Evolutionary conservation across 2,797 vertebrate species (phyloP), one percentile per base, ranked within the genome.

Genomic region (Artibeus jamaicensis): DNA sequence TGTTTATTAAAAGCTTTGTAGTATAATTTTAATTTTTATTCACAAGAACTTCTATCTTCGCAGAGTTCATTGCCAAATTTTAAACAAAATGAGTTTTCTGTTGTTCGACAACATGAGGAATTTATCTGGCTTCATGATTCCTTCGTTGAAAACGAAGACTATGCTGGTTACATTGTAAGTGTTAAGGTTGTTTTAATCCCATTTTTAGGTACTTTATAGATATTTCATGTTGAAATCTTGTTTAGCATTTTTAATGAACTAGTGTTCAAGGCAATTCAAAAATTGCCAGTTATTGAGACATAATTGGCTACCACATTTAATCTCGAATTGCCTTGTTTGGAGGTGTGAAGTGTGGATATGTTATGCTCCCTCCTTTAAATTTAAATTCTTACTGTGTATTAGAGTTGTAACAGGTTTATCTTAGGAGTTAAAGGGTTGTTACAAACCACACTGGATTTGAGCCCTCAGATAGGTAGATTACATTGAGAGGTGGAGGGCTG

Each of bases 121-220:
- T 99, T 99, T 97, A 99, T 99, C 98, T 99, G 99, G 99, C 99
- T 99, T 96, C 99, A 99, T 46, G 99, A 99, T 98, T 99, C 99
- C 50, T 99, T 99, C 34, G 99, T 99, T 95, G 99, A 99, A 98
- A 99, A 99, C 44, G 99, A 99, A 98, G 99, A 99, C 59, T 99
- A 99, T 92, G 99, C 99, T 68, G 99, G 99, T 95, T 99, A 99
- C 97, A 99, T 99, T 1, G 99, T 99, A 98, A 99, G 99, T 99
- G 96, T 53, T 92, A 22, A 39, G 44, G 5, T 94, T 96, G 78
- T 78, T 81, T 96, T 94, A 81, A 96, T 92, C 14, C 46, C 18
- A 70, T 93, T 93, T 95, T 91, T 88, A 84, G 82, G 19, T 71
- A 16, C 9, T 53, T 90, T 93, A 89, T 78, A 86, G 39, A 70